phyloP scores from a whole-genome alignment of 2,797 vertebrate genomes.

The Anomalospiza imberbis region DNA sequence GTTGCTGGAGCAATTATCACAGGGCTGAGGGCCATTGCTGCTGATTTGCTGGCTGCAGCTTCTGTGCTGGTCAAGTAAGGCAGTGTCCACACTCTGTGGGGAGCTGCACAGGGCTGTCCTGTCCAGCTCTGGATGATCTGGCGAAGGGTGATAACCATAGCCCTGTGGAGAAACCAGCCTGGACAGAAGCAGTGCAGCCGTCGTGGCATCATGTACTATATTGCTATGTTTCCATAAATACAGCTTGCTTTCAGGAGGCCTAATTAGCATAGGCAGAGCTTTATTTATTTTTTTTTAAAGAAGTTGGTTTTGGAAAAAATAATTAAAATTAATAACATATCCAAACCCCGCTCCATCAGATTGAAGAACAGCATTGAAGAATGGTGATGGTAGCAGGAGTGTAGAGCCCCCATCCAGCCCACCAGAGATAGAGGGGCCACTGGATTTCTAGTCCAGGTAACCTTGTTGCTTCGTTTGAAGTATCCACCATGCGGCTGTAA shows the following conservation, averaged over 20 bases:
- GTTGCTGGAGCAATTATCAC: neutral
- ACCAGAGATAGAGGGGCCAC: accelerated
- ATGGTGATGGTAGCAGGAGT: neutral
- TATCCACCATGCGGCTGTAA: neutral
- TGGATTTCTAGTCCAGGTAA: neutral
- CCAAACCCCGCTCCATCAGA: neutral
- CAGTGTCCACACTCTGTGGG: neutral
- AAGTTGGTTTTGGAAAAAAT: neutral
- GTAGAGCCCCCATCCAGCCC: neutral
- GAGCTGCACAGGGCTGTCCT: too few relatives aligned
- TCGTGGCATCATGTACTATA: accelerated
- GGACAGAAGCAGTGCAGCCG: neutral
- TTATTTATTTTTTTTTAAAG: neutral
- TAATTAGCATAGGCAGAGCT: neutral
- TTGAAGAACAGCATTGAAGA: neutral
- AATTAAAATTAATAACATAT: neutral
- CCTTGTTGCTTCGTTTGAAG: neutral
- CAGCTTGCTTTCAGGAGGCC: neutral
- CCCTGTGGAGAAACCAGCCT: accelerated
- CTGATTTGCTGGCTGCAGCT: neutral
- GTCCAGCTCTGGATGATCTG: neutral
- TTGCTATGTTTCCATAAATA: neutral
- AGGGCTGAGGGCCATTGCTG: neutral
- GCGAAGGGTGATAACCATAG: accelerated
- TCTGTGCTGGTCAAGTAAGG: neutral